Conservation (phyloP, 2,113 vertebrate species). For the Tor tambroides region DNA sequence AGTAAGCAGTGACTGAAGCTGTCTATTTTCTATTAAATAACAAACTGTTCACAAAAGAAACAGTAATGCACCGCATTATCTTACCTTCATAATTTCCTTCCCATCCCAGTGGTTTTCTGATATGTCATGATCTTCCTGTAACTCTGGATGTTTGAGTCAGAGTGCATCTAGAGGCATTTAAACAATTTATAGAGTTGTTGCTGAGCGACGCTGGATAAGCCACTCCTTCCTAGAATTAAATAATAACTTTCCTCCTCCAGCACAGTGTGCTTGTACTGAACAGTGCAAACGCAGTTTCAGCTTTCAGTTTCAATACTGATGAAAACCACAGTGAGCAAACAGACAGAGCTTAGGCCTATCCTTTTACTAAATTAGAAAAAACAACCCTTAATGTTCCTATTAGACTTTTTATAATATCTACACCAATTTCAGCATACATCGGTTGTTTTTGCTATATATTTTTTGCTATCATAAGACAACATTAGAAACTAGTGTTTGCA, state of each 20-base stretch:
- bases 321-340: not conserved
- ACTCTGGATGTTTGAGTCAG: not conserved
- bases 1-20: no score
- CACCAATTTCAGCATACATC: not conserved
- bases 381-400: not conserved
- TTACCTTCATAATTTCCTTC: no score
- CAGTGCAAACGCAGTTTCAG: not conserved
- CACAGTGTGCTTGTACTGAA: not conserved
- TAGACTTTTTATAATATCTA: not conserved
- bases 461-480: not conserved
- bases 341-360: not conserved
- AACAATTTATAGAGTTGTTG: not conserved
- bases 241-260: not conserved
- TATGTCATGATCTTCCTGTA: not conserved
- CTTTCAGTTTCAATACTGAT: conserved; percentile 46
- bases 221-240: not conserved
- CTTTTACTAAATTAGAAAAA: no score
- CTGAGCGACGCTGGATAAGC: not conserved
- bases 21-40: no score
- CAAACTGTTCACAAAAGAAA: no score
- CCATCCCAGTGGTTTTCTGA: no score
- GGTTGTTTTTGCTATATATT: no score
- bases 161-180: not conserved
- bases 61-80: no score
- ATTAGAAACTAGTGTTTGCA: not conserved